Evolutionary conservation across 2,797 vertebrate species (phyloP).

Genomic region (Xenopus petersii): DNA sequence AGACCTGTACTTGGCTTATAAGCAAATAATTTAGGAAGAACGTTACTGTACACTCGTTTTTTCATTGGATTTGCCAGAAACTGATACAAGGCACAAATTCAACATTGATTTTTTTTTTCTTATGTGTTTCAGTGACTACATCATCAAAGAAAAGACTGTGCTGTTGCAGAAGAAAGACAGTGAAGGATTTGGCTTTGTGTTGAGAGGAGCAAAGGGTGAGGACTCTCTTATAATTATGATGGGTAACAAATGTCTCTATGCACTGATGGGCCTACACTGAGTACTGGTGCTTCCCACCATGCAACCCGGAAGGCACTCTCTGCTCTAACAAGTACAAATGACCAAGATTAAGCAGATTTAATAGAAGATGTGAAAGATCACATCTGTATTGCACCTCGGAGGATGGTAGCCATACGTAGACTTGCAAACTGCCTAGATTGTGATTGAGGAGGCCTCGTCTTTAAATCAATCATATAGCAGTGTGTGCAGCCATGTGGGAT

Average conservation of each 20-base stretch:
- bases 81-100: neutral
- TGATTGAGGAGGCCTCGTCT: slow-evolving; percentile 24
- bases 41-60: too few species aligned
- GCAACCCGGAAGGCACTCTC: slow-evolving; percentile 6
- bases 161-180: slow-evolving; percentile 92
- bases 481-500: neutral
- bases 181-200: slow-evolving; percentile 92
- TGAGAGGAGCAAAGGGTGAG: slow-evolving; percentile 91
- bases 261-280: slow-evolving; percentile 26
- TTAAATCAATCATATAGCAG: slow-evolving; percentile 32
- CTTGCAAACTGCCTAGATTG: slow-evolving; percentile 10
- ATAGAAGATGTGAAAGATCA: slow-evolving; percentile 37
- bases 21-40: too few species aligned
- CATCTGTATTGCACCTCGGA: slow-evolving; percentile 29
- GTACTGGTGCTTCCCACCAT: neutral
- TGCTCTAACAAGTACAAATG: slow-evolving; percentile 41
- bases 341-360: slow-evolving; percentile 34
- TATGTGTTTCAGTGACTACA: slow-evolving; percentile 78
- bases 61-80: too few species aligned
- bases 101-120: slow-evolving; percentile 13
- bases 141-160: slow-evolving; percentile 94
- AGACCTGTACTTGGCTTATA: too few species aligned
- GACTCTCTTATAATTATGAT: slow-evolving; percentile 37
- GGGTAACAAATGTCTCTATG: slow-evolving; percentile 19
- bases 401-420: slow-evolving; percentile 14